Percentiles rank a stretch among this genome's conserved stretches.
These are phyloP conservation scores for Cherax destructor DNA, from an alignment of 1,140 invertebrate species.

Conservation along the genomic window DNA sequence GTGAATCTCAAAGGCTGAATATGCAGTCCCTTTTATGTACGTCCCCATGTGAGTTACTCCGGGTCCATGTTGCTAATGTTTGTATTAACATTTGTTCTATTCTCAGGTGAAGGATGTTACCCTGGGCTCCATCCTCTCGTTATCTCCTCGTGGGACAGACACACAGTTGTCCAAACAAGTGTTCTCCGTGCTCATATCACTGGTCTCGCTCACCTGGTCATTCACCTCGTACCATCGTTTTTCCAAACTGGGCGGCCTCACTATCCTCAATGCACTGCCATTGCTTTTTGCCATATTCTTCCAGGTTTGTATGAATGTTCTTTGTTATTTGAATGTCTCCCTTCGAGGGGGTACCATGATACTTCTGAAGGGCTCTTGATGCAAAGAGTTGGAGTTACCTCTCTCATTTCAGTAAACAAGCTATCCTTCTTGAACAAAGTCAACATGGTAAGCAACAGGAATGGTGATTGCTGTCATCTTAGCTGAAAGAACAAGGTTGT, in stretches of 20 bases:
- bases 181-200: slow-evolving; percentile 71
- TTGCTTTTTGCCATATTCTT: slow-evolving; percentile 72
- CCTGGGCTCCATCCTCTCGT: slow-evolving; percentile 65
- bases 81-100: neutral
- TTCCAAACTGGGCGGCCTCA: slow-evolving; percentile 71
- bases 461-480: no score
- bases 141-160: slow-evolving; percentile 63
- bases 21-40: neutral
- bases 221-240: slow-evolving; percentile 72
- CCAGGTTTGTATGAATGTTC: slow-evolving; percentile 47
- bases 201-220: slow-evolving; percentile 71
- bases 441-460: no score
- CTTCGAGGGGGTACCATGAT: no score
- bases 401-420: no score
- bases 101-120: slow-evolving; percentile 69
- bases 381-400: no score
- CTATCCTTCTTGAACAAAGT: no score
- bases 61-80: neutral
- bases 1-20: neutral
- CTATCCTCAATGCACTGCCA: slow-evolving; percentile 70
- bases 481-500: no score
- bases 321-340: no score
- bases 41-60: neutral
- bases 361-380: no score
- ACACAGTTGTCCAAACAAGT: slow-evolving; percentile 71